A percentile compares a stretch with the other conserved stretches of the same genome.
Evolutionary conservation across 2,113 vertebrate species (phyloP).

Genomic region (Callorhinus ursinus): DNA sequence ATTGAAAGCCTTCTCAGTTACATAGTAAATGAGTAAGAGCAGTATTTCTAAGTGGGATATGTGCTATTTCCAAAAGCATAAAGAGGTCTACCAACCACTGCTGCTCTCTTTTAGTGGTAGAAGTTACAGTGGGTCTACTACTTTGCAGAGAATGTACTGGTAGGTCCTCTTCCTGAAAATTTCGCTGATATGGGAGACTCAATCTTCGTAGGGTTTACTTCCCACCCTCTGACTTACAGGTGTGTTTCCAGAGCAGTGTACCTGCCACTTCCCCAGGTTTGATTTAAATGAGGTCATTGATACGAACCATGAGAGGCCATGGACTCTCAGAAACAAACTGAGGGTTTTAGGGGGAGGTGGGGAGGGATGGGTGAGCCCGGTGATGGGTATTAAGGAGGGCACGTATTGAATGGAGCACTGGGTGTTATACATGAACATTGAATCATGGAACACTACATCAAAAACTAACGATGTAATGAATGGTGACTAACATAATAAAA

Average conservation of each 20-base stretch:
- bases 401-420: no score
- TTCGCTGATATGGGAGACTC: not conserved
- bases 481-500: no score
- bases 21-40: not conserved
- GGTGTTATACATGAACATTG: no score
- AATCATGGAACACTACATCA: no score
- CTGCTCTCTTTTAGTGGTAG: not conserved
- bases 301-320: no score
- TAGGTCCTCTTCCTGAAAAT: not conserved
- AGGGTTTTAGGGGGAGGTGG: no score
- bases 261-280: not conserved
- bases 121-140: not conserved
- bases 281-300: not conserved
- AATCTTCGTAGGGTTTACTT: not conserved
- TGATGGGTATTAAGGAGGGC: no score
- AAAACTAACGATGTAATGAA: no score
- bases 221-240: not conserved
- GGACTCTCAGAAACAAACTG: no score
- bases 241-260: not conserved
- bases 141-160: not conserved
- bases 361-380: no score
- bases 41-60: not conserved
- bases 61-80: not conserved
- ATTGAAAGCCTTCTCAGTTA: not conserved
- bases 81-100: not conserved